Percentiles rank a stretch among this genome's conserved stretches.
These are phyloP conservation scores for Andrena bicolor DNA, from an alignment of 2,888 invertebrate genomes.

Conservation along the genomic window DNA sequence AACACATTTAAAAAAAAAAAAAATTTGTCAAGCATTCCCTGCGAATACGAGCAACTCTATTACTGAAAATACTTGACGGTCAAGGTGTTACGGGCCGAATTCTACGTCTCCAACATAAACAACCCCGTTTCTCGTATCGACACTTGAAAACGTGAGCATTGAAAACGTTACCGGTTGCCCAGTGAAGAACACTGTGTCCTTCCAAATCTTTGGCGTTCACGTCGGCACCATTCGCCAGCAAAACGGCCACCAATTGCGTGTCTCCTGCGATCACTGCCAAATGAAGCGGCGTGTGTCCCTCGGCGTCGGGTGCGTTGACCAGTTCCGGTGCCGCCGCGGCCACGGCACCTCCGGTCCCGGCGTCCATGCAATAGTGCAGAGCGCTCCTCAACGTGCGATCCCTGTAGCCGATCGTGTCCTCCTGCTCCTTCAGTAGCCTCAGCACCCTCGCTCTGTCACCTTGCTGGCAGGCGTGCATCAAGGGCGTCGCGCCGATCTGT, in stretches of 20 bases:
- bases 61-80: no score
- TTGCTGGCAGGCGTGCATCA: slow-evolving; percentile 97
- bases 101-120: no score
- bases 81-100: no score
- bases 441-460: slow-evolving; percentile 92
- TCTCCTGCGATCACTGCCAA: slow-evolving; percentile 98
- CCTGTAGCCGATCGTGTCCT: slow-evolving; percentile 88
- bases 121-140: neutral
- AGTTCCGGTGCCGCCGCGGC: slow-evolving; percentile 95
- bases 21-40: no score
- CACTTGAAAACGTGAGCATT: neutral
- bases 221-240: slow-evolving; percentile 95
- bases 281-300: slow-evolving; percentile 98
- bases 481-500: slow-evolving; percentile 90
- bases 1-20: no score
- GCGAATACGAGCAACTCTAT: no score
- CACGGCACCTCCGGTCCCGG: slow-evolving; percentile 87
- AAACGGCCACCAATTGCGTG: slow-evolving; percentile 93
- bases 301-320: slow-evolving; percentile 94
- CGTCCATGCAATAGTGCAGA: slow-evolving; percentile 96
- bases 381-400: slow-evolving; percentile 95
- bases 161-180: slow-evolving; percentile 95
- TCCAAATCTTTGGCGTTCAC: slow-evolving; percentile 96
- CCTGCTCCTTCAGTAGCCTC: slow-evolving; percentile 90
- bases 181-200: slow-evolving; percentile 97